Conservation (phyloP, 2,797 vertebrate species). For the Oceanodroma leucorhoa region DNA sequence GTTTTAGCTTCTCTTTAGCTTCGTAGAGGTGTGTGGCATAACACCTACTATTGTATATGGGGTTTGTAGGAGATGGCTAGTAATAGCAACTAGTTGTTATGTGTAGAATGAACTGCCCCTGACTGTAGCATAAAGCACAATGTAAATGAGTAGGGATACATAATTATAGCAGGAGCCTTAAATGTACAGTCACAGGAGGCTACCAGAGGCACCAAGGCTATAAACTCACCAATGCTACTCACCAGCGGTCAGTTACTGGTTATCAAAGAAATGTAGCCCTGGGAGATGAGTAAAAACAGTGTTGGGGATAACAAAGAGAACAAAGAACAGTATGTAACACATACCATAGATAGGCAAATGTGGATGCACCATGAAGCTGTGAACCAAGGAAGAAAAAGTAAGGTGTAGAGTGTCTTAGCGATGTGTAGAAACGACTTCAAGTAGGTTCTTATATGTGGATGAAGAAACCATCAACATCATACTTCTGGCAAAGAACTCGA, state of each 20-base stretch:
- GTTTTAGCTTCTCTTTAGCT: neutral
- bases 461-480: neutral
- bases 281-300: neutral
- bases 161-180: rapidly evolving
- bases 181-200: neutral
- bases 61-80: neutral
- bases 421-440: rapidly evolving
- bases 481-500: neutral
- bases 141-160: neutral
- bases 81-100: neutral
- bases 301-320: neutral
- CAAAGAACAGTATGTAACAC: neutral
- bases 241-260: neutral
- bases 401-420: rapidly evolving
- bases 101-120: too few relatives aligned
- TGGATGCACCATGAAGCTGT: rapidly evolving
- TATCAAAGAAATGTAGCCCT: neutral
- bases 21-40: neutral
- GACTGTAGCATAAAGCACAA: rapidly evolving
- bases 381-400: neutral
- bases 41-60: neutral
- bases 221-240: neutral
- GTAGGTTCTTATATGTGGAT: rapidly evolving
- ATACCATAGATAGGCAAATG: neutral
- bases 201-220: neutral